phyloP scores from a whole-genome alignment of 2,113 vertebrate species.

The Psophia crepitans region DNA sequence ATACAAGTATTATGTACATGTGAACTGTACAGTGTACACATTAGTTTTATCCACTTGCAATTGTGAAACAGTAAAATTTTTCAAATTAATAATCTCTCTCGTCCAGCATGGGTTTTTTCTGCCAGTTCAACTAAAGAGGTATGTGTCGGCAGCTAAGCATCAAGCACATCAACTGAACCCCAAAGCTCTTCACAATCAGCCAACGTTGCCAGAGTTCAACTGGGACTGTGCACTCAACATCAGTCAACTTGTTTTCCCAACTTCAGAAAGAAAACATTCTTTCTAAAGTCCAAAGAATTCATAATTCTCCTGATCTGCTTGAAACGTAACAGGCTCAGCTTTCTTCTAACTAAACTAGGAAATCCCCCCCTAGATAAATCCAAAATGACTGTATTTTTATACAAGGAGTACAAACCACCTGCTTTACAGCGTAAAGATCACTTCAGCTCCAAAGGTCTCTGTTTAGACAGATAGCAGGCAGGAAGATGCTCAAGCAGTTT shows the following conservation, averaged over 20 bases:
- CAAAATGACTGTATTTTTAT: background rate
- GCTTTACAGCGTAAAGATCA: background rate
- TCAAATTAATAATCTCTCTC: background rate
- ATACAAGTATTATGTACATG: background rate
- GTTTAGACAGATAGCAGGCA: background rate
- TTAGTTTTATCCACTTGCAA: background rate
- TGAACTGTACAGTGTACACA: background rate
- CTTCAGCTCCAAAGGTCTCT: background rate
- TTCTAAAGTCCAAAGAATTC: background rate
- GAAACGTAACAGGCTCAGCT: background rate
- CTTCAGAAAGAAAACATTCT: background rate
- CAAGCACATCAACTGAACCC: background rate
- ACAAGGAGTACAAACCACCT: background rate
- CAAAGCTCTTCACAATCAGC: background rate
- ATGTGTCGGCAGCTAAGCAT: background rate
- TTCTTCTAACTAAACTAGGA: background rate
- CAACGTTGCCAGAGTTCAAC: background rate
- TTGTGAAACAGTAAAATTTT: background rate
- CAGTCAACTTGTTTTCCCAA: background rate
- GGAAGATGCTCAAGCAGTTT: background rate
- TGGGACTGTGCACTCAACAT: background rate
- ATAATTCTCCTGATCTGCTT: slow-evolving; percentile 5
- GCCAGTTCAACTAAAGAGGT: background rate
- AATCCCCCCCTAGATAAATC: background rate
- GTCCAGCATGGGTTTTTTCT: background rate